Conservation (phyloP, 2,113 vertebrate species). For the Struthidea cinerea region DNA sequence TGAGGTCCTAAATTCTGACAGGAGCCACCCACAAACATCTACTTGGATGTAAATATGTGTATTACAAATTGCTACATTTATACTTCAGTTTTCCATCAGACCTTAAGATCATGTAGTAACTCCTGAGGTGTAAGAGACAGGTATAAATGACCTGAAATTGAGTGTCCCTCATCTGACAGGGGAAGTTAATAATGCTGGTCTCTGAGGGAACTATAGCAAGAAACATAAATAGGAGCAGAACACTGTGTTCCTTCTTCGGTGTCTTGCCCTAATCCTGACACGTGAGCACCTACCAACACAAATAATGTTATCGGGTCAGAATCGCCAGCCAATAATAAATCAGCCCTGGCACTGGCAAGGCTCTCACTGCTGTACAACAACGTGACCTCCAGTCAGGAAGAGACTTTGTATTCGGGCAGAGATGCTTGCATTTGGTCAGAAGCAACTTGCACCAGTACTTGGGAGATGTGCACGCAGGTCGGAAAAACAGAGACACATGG, state of each 20-base stretch:
- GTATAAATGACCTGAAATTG: not conserved
- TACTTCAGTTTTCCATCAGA: not conserved
- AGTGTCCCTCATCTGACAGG: not conserved
- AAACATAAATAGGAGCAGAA: constrained; percentile 66
- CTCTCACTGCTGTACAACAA: not conserved
- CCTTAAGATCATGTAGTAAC: not conserved
- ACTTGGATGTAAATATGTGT: not conserved
- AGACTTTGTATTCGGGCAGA: not conserved
- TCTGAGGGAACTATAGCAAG: constrained; percentile 25
- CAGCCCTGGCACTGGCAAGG: not conserved
- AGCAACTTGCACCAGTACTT: not conserved
- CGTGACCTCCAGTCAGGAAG: not conserved
- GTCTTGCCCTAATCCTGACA: not conserved
- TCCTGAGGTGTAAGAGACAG: not conserved
- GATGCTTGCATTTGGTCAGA: not conserved
- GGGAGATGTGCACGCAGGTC: not conserved
- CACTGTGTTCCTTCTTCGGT: constrained; percentile 40
- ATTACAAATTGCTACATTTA: not conserved
- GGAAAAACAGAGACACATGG: fast-evolving
- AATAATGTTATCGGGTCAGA: constrained; percentile 41
- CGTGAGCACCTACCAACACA: constrained; percentile 18
- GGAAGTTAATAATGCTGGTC: constrained; percentile 38
- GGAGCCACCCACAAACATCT: not conserved
- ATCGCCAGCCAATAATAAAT: constrained; percentile 34
- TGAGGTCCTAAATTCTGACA: not conserved